Base-by-base conservation (phyloP, 1,140 invertebrate species). In the Tenebrio molitor region DNA sequence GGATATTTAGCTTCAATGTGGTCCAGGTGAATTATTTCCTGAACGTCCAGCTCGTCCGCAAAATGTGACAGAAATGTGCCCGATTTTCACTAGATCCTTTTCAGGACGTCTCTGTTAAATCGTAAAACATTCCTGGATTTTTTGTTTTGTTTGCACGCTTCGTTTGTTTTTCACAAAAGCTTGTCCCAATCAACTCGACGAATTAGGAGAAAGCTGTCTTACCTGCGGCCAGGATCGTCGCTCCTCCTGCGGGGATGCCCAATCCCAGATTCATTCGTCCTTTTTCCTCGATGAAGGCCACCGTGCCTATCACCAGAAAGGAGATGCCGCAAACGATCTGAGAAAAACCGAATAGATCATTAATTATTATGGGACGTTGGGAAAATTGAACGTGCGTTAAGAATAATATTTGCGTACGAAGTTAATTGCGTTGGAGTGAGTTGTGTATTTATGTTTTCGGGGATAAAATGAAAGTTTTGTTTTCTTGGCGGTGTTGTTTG, bases 241-340 rank as follows among this genome's bases (percentile, higher is more conserved):
- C 79, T 8, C 84, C 84, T 25, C 88, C 88, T 12, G 88, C 88
- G 0, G 88, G 88, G 71, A 89, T 87, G 0, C 88, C 88, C 0
- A 89, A 83, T 0, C 88, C 88, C 80, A 89, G 84, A 79, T 89
- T 89, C 53, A 89, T 84, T 72, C 86, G 84, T 70, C 88, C 86
- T 71, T 85, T 81, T 76, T 89, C 88, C 77, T 89, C 88, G 62
- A 89, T 89, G 65, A 88, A 88, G 3, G 87, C 88, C 2, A 89
- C 88, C 25, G 87, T 89, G 2, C 88, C 88, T 86, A 89, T 89
- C 29, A 89, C 86, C 79, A 89, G 80, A 0, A 86, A 87, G 6
- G 88, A 88, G 66, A 89, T 89, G 0, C 88, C 88, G 76, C 88
- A 89, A 39, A 89, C 88, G 67, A 89, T 89, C 88, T 89, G 25